A percentile compares a stretch with the other conserved stretches of the same genome.
phyloP scores from a whole-genome alignment of 2,113 vertebrate species.

The Fulmarus glacialis region DNA sequence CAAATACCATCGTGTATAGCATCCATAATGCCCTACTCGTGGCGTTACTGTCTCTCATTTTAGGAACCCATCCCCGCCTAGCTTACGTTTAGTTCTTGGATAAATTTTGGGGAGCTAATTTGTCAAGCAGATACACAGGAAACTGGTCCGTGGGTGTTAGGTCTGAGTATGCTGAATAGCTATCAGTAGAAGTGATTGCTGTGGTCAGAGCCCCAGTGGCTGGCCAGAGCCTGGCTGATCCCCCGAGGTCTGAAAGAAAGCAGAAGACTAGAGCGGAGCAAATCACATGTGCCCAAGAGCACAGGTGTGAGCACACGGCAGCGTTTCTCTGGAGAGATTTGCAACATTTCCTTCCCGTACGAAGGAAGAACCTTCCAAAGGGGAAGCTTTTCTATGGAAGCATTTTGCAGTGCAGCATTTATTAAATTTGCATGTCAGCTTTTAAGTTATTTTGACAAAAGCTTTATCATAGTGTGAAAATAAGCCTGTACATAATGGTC shows the following conservation, averaged over 20 bases:
- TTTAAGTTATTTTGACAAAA: conserved; percentile 7
- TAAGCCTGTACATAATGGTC: neutral
- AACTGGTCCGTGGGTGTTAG: neutral
- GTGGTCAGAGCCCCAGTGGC: neutral
- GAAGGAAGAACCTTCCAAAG: neutral
- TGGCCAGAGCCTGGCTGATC: neutral
- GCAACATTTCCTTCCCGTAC: neutral
- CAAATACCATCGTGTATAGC: neutral
- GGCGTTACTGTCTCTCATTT: neutral
- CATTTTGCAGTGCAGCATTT: neutral
- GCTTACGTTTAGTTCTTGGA: neutral
- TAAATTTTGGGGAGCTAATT: neutral
- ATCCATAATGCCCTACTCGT: neutral
- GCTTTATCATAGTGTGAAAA: neutral
- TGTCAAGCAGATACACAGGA: neutral
- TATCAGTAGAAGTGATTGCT: fast-evolving
- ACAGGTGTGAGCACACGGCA: neutral
- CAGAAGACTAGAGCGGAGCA: neutral
- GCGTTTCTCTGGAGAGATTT: neutral
- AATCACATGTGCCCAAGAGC: neutral
- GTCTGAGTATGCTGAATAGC: neutral
- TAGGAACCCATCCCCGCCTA: neutral
- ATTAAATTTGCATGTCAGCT: neutral
- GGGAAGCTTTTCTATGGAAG: neutral
- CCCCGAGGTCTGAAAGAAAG: neutral